Base-by-base conservation (phyloP, 1,140 invertebrate genomes). In the Andricus grossulariae region DNA sequence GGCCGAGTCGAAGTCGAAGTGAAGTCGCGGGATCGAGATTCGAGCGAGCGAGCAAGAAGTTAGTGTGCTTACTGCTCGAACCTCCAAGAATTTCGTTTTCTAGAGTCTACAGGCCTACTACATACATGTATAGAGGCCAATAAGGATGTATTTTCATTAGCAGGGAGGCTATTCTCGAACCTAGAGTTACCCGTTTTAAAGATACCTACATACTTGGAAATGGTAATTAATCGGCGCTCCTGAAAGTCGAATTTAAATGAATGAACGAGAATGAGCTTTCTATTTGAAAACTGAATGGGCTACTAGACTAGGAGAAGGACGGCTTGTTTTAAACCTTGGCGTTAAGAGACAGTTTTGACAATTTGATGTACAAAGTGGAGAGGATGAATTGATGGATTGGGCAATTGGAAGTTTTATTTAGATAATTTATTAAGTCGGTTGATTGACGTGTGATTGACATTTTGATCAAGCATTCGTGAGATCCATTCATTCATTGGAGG, bases 201-300 rank as follows among this genome's bases (percentile, higher is more conserved):
- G 60, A 66, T 66, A 32, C 25, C 25, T 32, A 32, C 25, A 32
- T 32, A 16, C 60, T 66, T 66, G 60, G n/a, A 66, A 39, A 66
- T 66, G 60, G 15, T 66, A 66, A 66, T 66, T 60, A 66, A 66
- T 25, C 16, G 15, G 39, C 6, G 13, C 8, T 66, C 21, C 15
- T 39, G 25, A 32, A 39, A 1, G 6, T 32, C 60, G n/a, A 66
- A 66, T 57, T 12, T 0, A 21, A 25, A 57, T 57, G 60, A 66
- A 66, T 66, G 60, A 66, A 66, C 13, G 25, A 66, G 16, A 16
- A 18, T 10, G 8, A 18, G n/a, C 52, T 54, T 66, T 66, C 60
- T 66, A 32, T 39, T 66, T 66, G 60, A 66, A 66, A 66, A 45
- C 32, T 66, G 60, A 66, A 66, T 66, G 60, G 60, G 39, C 25